Conservation (phyloP, 2,888 invertebrate species). For the Clepsis dumicolana region DNA sequence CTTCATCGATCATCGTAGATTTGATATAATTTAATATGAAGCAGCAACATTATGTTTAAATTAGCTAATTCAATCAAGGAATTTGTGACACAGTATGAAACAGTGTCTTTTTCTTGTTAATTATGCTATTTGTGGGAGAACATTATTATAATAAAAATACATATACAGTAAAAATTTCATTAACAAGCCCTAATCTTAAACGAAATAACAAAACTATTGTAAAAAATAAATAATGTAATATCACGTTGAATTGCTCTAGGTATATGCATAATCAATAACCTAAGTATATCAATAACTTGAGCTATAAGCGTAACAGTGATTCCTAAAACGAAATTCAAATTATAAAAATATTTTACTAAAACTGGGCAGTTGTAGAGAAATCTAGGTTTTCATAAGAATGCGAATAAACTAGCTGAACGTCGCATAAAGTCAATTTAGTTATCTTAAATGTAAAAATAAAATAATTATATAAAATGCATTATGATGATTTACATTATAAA, state of each 20-base stretch:
- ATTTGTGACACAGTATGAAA: too few species aligned
- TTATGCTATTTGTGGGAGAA: background rate
- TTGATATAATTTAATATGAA: too few species aligned
- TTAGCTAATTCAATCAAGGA: too few species aligned
- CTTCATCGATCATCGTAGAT: background rate
- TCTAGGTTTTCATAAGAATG: background rate
- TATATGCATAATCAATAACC: constrained; percentile 39
- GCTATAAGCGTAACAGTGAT: constrained; percentile 41
- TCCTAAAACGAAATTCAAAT: constrained; percentile 27
- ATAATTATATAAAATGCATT: background rate
- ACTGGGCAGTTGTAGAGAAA: background rate
- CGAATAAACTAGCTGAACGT: background rate
- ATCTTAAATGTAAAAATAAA: background rate
- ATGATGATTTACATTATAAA: background rate
- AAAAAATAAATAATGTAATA: constrained; percentile 45
- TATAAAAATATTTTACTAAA: constrained; percentile 1
- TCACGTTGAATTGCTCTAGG: constrained; percentile 45
- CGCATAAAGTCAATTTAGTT: background rate
- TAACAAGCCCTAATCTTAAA: constrained; percentile 2
- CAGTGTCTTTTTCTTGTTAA: too few species aligned
- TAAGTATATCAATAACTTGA: constrained; percentile 45
- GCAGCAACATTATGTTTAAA: too few species aligned
- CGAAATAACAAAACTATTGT: constrained; percentile 2
- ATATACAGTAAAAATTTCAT: constrained; percentile 6
- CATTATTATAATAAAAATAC: background rate